Evolutionary conservation across 2,797 vertebrate genomes (phyloP).

Genomic region (Brachyrhaphis roseni): DNA sequence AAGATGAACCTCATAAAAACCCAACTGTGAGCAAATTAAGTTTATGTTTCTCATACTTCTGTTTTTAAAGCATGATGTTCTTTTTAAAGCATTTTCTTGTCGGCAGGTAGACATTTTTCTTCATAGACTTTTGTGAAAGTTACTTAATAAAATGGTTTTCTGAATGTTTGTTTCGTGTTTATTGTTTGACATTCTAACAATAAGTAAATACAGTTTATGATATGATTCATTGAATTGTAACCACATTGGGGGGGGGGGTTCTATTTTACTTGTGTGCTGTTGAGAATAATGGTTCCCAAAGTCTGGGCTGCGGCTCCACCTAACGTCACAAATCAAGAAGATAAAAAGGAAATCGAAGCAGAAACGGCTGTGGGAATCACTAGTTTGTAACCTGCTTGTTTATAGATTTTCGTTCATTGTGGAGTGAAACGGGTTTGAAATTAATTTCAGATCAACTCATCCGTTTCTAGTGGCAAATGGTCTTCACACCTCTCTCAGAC

Average conservation of each 20-base stretch:
- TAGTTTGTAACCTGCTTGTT: not conserved
- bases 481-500: not conserved
- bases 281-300: not conserved
- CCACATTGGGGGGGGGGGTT: fast-evolving
- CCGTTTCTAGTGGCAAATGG: not conserved
- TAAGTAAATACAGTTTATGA: not conserved
- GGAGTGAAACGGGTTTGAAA: not conserved
- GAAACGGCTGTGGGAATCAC: not conserved
- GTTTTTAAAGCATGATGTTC: conserved; percentile 28
- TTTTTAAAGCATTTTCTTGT: conserved; percentile 25
- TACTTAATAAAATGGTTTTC: conserved; percentile 69
- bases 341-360: not conserved
- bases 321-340: not conserved
- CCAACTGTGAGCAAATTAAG: conserved; percentile 62
- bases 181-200: conserved; percentile 5
- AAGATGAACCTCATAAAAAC: conserved; percentile 55
- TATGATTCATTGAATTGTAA: not conserved
- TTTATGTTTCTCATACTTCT: conserved; percentile 46
- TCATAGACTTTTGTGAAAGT: conserved; percentile 42
- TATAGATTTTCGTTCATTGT: not conserved
- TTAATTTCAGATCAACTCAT: not conserved
- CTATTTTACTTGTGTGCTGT: not conserved
- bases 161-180: conserved; percentile 36
- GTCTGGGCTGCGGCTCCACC: not conserved
- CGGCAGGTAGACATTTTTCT: conserved; percentile 33